phyloP scores from a whole-genome alignment of 2,888 invertebrate species.

The Epinotia nisella region DNA sequence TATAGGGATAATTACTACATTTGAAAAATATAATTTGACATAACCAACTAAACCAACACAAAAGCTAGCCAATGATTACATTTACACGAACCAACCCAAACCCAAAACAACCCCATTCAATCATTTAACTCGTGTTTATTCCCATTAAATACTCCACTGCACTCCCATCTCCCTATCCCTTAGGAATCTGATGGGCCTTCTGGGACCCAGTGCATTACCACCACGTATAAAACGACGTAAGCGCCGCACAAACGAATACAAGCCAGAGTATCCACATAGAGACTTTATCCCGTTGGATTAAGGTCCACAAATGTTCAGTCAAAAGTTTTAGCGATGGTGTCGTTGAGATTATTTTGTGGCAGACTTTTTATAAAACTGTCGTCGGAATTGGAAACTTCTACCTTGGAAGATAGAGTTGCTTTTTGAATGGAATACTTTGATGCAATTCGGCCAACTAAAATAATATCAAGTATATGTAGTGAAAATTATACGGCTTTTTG shows the following conservation, averaged over 20 bases:
- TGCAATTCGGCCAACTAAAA: not conserved
- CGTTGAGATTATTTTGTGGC: not conserved
- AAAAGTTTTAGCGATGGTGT: not conserved
- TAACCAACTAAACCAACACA: not conserved
- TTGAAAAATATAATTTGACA: not conserved
- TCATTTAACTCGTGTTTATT: constrained; percentile 81
- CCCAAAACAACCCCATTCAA: constrained; percentile 57
- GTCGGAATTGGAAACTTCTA: not conserved
- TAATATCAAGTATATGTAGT: not conserved
- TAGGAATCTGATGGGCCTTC: constrained; percentile 44
- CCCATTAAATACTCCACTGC: constrained; percentile 65
- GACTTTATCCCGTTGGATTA: not conserved
- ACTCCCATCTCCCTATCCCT: constrained; percentile 46
- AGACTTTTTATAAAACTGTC: not conserved
- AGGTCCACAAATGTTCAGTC: not conserved
- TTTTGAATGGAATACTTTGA: not conserved
- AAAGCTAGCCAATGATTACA: constrained; percentile 27
- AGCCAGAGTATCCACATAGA: not conserved
- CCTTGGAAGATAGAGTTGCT: not conserved
- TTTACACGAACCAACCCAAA: constrained; percentile 36
- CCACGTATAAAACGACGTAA: not conserved
- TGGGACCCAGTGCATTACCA: constrained; percentile 13
- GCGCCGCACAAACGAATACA: not conserved
- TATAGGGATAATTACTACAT: too few species aligned
- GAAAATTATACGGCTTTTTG: constrained; percentile 5